Conservation (phyloP, 2,888 invertebrate genomes). For the Villa cingulata region DNA sequence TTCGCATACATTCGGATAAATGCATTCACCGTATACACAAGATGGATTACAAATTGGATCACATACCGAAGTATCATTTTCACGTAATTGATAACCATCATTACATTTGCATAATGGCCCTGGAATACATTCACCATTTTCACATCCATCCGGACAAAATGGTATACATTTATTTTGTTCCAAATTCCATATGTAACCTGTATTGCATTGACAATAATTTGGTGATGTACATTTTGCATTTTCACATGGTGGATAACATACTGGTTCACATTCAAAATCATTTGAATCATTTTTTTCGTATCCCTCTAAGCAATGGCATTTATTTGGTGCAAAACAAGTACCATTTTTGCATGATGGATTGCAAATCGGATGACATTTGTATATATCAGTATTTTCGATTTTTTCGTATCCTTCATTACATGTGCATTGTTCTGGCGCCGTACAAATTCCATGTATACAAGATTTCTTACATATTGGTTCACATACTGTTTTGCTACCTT, state of each 20-base stretch:
- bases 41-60: slow-evolving; percentile 26
- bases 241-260: background rate
- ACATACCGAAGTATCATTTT: slow-evolving; percentile 23
- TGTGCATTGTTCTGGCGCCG: slow-evolving; percentile 17
- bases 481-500: slow-evolving; percentile 25
- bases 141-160: slow-evolving; percentile 39
- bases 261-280: background rate
- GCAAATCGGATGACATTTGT: slow-evolving; percentile 5
- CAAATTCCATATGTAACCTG: background rate
- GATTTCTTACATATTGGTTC: slow-evolving; percentile 22
- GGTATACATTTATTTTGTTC: slow-evolving; percentile 22
- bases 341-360: slow-evolving; percentile 8
- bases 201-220: background rate
- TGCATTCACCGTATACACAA: slow-evolving; percentile 36
- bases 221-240: slow-evolving; percentile 17
- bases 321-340: slow-evolving; percentile 4
- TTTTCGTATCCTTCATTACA: slow-evolving; percentile 14
- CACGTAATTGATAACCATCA: slow-evolving; percentile 19
- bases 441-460: slow-evolving; percentile 31
- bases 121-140: slow-evolving; percentile 31
- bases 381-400: slow-evolving; percentile 4
- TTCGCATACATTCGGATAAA: slow-evolving; percentile 29
- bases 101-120: slow-evolving; percentile 3
- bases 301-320: background rate
- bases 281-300: slow-evolving; percentile 1